phyloP scores from a whole-genome alignment of 1,140 invertebrate genomes.

The Antheraea mylitta region DNA sequence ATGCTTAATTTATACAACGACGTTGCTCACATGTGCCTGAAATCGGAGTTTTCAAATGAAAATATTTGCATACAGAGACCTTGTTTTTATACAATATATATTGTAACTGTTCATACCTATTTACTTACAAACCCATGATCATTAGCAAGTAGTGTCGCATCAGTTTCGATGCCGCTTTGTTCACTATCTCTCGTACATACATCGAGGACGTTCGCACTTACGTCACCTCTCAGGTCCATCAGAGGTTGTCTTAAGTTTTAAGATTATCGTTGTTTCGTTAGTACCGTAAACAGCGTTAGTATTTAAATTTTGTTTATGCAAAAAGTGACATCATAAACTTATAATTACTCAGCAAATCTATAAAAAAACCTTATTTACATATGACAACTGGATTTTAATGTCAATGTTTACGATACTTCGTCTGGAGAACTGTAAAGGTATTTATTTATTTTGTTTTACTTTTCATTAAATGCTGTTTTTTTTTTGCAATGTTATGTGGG shows the following conservation, averaged over 20 bases:
- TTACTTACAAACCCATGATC: not conserved
- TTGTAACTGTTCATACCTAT: not conserved
- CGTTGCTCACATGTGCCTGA: not conserved
- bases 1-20: not conserved
- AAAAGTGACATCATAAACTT: constrained; percentile 67
- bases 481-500: not conserved
- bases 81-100: not conserved
- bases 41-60: not conserved
- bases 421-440: not conserved
- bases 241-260: constrained; percentile 47
- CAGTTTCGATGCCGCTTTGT: constrained; percentile 33
- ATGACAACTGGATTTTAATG: not conserved
- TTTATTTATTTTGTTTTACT: not conserved
- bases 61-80: not conserved
- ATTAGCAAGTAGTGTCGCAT: constrained; percentile 23
- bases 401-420: not conserved
- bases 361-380: not conserved
- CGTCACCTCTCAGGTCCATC: constrained; percentile 46
- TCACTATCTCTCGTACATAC: constrained; percentile 16
- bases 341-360: not conserved
- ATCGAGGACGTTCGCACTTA: constrained; percentile 32
- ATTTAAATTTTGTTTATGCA: constrained; percentile 45
- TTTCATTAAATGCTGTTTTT: not conserved
- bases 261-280: constrained; percentile 48
- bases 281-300: constrained; percentile 54